Base-by-base conservation (phyloP, 2,888 invertebrate species). In the Notodromas monacha region DNA sequence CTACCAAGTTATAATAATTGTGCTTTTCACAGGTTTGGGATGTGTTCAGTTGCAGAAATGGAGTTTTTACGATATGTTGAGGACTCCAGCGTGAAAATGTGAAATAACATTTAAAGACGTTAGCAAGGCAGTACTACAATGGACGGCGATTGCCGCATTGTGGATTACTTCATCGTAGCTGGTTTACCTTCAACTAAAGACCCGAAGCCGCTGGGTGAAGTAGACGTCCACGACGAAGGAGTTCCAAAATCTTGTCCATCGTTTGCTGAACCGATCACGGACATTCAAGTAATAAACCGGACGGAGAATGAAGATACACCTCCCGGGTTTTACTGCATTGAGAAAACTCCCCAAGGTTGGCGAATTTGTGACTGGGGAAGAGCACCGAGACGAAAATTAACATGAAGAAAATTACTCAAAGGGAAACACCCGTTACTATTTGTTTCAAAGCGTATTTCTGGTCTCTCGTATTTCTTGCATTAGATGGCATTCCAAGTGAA, bases 81-180 rank as follows among this genome's bases (percentile, higher is more conserved):
- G n/a, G n/a, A n/a, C n/a, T n/a, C n/a, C n/a, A n/a, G n/a, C n/a
- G n/a, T n/a, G n/a, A n/a, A n/a, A n/a, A n/a, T n/a, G n/a, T n/a
- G n/a, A n/a, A n/a, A n/a, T n/a, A n/a, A n/a, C n/a, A n/a, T n/a
- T n/a, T n/a, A n/a, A n/a, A n/a, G n/a, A n/a, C n/a, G n/a, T n/a
- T n/a, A n/a, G n/a, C n/a, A n/a, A n/a, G n/a, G n/a, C n/a, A n/a
- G n/a, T n/a, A n/a, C n/a, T n/a, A n/a, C n/a, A 21, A 35, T 28
- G 29, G 34, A 36, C 38, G 40, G 40, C 14, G 40, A 42, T n/a
- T 30, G 38, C 30, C 39, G 50, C 35, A 74, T 89, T 37, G 86
- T 79, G 14, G 92, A 96, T 56, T 92, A 92, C 54, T 96, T 96
- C 57, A 84, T 96, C 39, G 74, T 92, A 36, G 86, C 89, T 45